Conservation (phyloP, 2,113 vertebrate species). For the Jacana jacana region DNA sequence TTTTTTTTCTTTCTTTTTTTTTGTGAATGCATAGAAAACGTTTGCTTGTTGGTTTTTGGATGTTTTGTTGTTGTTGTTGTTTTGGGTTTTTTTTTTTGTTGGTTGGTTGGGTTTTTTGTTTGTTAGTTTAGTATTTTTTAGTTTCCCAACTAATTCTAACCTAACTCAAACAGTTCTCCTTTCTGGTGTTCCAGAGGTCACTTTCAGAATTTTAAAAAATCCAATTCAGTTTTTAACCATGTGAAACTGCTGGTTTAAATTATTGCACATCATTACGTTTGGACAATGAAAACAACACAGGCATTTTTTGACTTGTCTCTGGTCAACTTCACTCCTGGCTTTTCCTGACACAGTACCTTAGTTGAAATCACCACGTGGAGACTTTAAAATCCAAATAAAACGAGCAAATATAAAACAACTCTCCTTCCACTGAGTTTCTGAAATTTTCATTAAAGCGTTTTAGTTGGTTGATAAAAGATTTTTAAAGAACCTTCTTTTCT, state of each 20-base stretch:
- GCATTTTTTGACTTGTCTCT: conserved; percentile 55
- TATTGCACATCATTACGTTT: conserved; percentile 41
- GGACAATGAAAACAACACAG: conserved; percentile 60
- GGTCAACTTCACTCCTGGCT: conserved; percentile 51
- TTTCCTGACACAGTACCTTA: conserved; percentile 19
- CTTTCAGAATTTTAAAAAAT: neutral
- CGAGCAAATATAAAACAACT: neutral
- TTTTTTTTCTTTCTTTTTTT: neutral
- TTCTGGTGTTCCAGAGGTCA: neutral
- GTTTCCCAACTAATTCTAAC: neutral
- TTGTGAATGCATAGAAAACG: neutral
- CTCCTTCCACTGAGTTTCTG: neutral
- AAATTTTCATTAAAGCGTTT: neutral
- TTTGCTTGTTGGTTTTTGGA: no score
- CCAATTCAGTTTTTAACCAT: conserved; percentile 35
- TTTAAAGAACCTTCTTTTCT: neutral
- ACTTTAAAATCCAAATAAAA: conserved; percentile 43
- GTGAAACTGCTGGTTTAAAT: conserved; percentile 60
- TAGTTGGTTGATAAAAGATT: neutral
- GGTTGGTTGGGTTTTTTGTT: no score
- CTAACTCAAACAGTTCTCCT: neutral
- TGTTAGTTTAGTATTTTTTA: no score
- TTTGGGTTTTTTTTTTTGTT: no score
- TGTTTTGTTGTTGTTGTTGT: no score
- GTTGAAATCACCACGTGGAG: conserved; percentile 6